Conservation (phyloP, 2,797 vertebrate species). For the Pangasius larnaudii region DNA sequence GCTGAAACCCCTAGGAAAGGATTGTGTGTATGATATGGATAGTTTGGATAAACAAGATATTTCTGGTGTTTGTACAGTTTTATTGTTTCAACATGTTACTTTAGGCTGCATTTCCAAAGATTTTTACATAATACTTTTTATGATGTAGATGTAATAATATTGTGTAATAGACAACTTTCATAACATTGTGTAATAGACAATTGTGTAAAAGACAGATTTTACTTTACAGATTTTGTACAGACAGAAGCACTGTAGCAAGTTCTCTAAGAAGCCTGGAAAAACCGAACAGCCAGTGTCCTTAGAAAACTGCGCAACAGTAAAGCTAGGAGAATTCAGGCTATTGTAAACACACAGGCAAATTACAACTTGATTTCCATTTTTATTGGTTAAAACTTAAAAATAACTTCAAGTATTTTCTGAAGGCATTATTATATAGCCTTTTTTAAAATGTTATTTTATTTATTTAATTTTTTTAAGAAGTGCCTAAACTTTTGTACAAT, state of each 20-base stretch:
- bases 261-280: background rate
- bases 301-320: background rate
- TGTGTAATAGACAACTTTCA: no score
- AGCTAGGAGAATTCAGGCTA: background rate
- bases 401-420: background rate
- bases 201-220: background rate
- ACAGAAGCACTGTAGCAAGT: background rate
- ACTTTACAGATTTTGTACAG: no score
- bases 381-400: background rate
- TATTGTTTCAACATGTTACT: background rate
- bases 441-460: no score
- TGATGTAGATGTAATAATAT: background rate
- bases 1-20: background rate
- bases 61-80: no score
- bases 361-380: background rate
- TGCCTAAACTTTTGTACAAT: background rate
- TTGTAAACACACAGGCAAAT: background rate
- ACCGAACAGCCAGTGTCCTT: background rate
- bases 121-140: background rate
- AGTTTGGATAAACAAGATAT: background rate
- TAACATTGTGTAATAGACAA: background rate
- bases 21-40: background rate
- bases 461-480: background rate
- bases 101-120: no score
- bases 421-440: background rate